A percentile compares a stretch with the other conserved stretches of the same genome.
phyloP scores from a whole-genome alignment of 2,113 vertebrate species.

The Cyprinodon brontotheroides region DNA sequence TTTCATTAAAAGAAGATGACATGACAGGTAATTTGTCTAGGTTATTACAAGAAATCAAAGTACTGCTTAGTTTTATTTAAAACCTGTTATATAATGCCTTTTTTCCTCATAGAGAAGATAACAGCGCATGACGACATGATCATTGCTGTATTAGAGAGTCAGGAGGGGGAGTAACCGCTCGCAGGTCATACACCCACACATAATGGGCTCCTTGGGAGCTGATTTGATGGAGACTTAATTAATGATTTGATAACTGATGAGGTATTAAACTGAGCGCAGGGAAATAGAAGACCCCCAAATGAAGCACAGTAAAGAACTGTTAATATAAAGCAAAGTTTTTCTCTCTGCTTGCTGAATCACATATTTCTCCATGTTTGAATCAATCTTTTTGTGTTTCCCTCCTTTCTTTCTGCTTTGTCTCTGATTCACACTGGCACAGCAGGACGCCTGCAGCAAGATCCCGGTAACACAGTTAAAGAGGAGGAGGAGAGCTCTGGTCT shows the following conservation, averaged over 20 bases:
- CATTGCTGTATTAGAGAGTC: conserved; percentile 25
- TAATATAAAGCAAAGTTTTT: conserved; percentile 17
- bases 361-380: conserved; percentile 9
- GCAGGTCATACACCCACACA: conserved; percentile 6
- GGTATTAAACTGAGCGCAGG: conserved; percentile 34
- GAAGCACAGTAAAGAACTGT: conserved; percentile 23
- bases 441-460: conserved; percentile 27
- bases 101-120: conserved; percentile 20
- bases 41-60: neutral
- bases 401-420: conserved; percentile 21
- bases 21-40: neutral
- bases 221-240: conserved; percentile 52
- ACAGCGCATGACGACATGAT: conserved; percentile 3
- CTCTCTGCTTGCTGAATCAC: conserved; percentile 16
- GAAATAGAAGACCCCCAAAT: conserved; percentile 23
- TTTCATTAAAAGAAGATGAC: too few species aligned
- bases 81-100: neutral
- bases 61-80: neutral
- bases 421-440: conserved; percentile 31
- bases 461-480: conserved; percentile 19
- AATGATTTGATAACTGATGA: conserved; percentile 51
- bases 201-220: conserved; percentile 25
- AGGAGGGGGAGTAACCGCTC: conserved; percentile 9
- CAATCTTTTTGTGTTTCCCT: neutral
- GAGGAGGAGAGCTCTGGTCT: conserved; percentile 36